Conservation (phyloP, 2,113 vertebrate species). For the Hucho hucho region DNA sequence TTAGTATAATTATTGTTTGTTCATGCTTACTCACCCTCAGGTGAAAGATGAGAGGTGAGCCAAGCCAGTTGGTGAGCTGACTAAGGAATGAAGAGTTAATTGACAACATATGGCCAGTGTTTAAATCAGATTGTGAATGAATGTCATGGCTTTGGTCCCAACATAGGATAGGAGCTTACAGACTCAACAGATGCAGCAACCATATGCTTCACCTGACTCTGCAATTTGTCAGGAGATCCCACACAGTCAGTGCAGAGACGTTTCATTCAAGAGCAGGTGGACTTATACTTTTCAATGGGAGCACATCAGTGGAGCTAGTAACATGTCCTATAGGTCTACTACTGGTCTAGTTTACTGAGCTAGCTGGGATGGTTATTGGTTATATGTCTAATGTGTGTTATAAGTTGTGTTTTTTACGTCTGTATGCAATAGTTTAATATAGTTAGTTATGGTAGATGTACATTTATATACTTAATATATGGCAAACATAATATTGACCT, state of each 20-base stretch:
- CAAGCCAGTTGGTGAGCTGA: constrained; percentile 58
- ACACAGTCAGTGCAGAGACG: background rate
- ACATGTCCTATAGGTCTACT: no score
- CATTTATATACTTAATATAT: background rate
- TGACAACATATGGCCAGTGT: constrained; percentile 41
- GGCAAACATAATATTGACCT: no score
- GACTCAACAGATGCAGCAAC: constrained; percentile 60
- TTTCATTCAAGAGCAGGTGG: constrained; percentile 37
- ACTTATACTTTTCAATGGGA: constrained; percentile 53
- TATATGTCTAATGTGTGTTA: no score
- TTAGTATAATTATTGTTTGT: background rate
- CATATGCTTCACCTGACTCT: constrained; percentile 62
- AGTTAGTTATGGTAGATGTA: background rate
- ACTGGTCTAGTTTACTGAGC: no score
- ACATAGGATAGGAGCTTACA: constrained; percentile 41
- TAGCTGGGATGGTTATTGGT: no score
- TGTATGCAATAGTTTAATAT: no score
- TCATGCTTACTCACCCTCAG: background rate
- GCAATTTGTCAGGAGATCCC: constrained; percentile 16
- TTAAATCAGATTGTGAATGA: constrained; percentile 71
- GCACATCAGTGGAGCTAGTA: constrained; percentile 30
- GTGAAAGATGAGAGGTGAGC: constrained; percentile 13
- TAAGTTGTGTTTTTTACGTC: no score
- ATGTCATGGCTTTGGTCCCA: constrained; percentile 54
- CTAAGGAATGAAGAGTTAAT: background rate